These are phyloP conservation scores for Falco peregrinus DNA, from an alignment of 2,797 vertebrate species.

Conservation along the genomic window DNA sequence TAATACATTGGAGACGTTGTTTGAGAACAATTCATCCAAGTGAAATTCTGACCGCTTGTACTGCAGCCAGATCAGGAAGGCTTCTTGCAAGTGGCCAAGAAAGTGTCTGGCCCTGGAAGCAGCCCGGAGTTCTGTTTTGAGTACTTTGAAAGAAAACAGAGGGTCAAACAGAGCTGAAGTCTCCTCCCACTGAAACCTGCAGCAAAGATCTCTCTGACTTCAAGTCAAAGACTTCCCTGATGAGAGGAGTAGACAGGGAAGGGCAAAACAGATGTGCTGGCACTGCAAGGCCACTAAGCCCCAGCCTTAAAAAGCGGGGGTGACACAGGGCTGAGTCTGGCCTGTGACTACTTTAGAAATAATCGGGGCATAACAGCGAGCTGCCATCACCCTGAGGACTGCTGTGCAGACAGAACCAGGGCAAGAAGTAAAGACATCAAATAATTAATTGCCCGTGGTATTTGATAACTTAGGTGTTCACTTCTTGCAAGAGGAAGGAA, in stretches of 20 bases:
- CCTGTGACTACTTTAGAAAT: neutral
- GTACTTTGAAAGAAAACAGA: neutral
- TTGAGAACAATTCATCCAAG: constrained; percentile 30
- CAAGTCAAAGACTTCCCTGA: neutral
- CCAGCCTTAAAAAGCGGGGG: neutral
- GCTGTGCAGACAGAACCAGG: neutral
- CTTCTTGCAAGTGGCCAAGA: constrained; percentile 15
- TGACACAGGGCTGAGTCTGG: neutral
- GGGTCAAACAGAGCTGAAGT: neutral
- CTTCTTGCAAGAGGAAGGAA: neutral
- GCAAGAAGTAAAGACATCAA: neutral
- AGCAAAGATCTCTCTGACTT: neutral
- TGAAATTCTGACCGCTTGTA: neutral
- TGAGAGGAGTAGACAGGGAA: neutral
- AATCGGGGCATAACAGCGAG: neutral
- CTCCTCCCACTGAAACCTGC: neutral
- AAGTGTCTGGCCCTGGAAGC: constrained; percentile 5
- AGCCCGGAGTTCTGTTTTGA: neutral
- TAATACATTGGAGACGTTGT: neutral
- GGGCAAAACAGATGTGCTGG: neutral
- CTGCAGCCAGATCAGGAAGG: constrained; percentile 1
- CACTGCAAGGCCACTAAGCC: neutral
- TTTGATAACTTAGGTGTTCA: neutral
- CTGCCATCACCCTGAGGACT: neutral
- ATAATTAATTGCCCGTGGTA: neutral